Conservation (phyloP, 2,888 invertebrate species). For the Escarpia spicata region DNA sequence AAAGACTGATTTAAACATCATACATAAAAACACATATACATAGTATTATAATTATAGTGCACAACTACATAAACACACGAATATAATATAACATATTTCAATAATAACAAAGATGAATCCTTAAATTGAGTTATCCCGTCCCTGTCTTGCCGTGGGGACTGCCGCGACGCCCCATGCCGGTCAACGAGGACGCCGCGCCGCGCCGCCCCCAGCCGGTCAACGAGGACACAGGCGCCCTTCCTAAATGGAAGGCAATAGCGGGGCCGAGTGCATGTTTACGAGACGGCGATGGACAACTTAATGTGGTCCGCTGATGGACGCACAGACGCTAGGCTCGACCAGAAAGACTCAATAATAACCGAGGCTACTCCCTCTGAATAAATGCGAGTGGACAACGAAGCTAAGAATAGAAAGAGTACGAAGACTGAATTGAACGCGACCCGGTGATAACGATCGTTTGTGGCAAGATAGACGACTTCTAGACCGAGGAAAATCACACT, state of each 20-base stretch:
- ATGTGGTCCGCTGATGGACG: background rate
- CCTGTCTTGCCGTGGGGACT: too few species aligned
- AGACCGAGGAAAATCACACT: background rate
- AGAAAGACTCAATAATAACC: background rate
- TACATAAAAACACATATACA: too few species aligned
- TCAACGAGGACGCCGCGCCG: background rate
- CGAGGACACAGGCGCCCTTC: background rate
- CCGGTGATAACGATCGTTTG: background rate
- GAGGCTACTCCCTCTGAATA: background rate
- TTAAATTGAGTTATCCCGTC: too few species aligned
- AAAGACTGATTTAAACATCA: too few species aligned
- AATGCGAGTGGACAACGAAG: background rate
- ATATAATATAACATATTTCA: too few species aligned
- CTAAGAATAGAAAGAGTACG: background rate
- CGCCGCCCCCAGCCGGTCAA: background rate
- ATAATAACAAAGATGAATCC: too few species aligned
- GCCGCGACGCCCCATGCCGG: too few species aligned
- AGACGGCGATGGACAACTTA: slow-evolving; percentile 3
- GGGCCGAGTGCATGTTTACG: background rate
- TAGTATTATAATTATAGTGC: too few species aligned
- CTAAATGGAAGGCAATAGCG: background rate
- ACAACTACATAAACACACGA: too few species aligned
- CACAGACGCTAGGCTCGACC: background rate
- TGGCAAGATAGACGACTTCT: background rate
- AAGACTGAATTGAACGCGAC: background rate